A percentile compares a stretch with the other conserved stretches of the same genome.
These are phyloP conservation scores for cat (Felis catus) DNA, from an alignment of 2,113 vertebrate genomes.

Conservation along the genomic window F.catus_Fca126_mat1.0 CM031419.1:13118501-13119000, in stretches of 20 bases:
- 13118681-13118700: slow-evolving; percentile 79
- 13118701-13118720: slow-evolving; percentile 74
- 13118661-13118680: slow-evolving; percentile 79
- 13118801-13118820: slow-evolving; percentile 77
- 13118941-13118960: neutral
- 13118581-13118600: slow-evolving; percentile 61
- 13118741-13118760: slow-evolving; percentile 73
- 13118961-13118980: neutral
- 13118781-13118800: slow-evolving; percentile 72
- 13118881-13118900: neutral
- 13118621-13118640: slow-evolving; percentile 63
- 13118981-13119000: neutral
- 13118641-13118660: slow-evolving; percentile 77
- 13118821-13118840: slow-evolving; percentile 51
- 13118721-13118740: slow-evolving; percentile 78
- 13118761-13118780: slow-evolving; percentile 53
- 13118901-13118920: neutral
- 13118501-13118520: neutral
- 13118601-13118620: slow-evolving; percentile 71
- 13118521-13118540: neutral
- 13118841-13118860: neutral
- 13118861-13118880: neutral
- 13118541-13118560: slow-evolving; percentile 55
- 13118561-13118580: neutral
- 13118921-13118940: neutral